phyloP scores from a whole-genome alignment of 2,888 invertebrate genomes.

The Eulithis testata region DNA sequence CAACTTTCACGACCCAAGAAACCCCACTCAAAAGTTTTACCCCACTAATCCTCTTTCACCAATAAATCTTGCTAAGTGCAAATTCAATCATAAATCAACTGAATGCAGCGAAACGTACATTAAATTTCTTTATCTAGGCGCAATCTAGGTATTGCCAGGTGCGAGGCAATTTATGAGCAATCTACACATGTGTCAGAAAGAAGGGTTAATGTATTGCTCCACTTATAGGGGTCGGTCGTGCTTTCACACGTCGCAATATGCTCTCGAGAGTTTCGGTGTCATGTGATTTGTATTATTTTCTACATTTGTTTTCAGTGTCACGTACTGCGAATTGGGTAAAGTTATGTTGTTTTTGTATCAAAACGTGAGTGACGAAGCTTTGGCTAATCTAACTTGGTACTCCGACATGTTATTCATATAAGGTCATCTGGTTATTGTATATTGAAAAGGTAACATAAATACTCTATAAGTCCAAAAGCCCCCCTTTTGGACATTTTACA shows the following conservation, averaged over 20 bases:
- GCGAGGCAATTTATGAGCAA: constrained; percentile 70
- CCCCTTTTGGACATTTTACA: too few species aligned
- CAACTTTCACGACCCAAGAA: constrained; percentile 26
- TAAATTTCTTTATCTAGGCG: constrained; percentile 74
- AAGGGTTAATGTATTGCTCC: constrained; percentile 73
- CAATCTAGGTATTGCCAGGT: constrained; percentile 76
- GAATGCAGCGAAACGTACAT: constrained; percentile 59
- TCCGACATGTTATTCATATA: too few species aligned
- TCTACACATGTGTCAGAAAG: constrained; percentile 68
- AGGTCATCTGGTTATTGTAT: too few species aligned
- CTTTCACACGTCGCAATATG: constrained; percentile 56
- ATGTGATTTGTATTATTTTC: constrained; percentile 29
- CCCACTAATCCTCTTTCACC: constrained; percentile 25
- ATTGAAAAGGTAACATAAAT: too few species aligned
- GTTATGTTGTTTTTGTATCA: constrained; percentile 25
- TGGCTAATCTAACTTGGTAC: background rate
- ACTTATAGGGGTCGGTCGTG: constrained; percentile 68
- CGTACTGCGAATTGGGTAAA: constrained; percentile 25
- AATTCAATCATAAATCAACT: constrained; percentile 61
- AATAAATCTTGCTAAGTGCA: constrained; percentile 33
- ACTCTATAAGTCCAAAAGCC: too few species aligned
- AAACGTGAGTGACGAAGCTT: constrained; percentile 19
- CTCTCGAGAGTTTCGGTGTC: constrained; percentile 24
- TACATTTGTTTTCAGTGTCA: constrained; percentile 31
- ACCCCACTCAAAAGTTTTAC: constrained; percentile 27